Evolutionary conservation across 2,888 invertebrate genomes (phyloP), one percentile per base, ranked within the genome.

Genomic region (Sphaerophoria taeniata): DNA sequence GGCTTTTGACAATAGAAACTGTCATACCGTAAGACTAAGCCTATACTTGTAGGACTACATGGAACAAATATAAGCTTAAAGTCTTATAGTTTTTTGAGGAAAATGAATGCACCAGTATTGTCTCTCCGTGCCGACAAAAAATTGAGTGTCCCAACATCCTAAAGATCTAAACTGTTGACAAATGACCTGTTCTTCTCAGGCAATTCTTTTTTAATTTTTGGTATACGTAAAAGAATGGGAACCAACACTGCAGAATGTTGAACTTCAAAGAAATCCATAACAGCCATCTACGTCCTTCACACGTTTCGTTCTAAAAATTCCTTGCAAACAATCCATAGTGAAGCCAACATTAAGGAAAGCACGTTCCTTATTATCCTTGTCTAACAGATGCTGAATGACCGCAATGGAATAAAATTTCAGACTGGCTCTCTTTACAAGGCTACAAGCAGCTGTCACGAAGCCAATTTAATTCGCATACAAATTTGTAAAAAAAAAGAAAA

Each of bases 321-420:
- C 53, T 73, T 33, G 12, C 60, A 55, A 14, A 60, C 36, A 67
- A 73, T 73, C 60, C 73, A 67, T 72, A 53, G 34, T 11, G 36
- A 47, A 34, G 34, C n/a, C 3, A 65, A 47, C 14, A 31, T 47
- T 33, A n/a, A 33, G 12, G 6, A 39, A 43, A 63, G 63, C 63
- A 63, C 63, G 65, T 65, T 49, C 34, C 16, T 65, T 65, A 34
- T 65, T 65, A 65, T 34, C 49, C 65, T 65, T 65, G 65, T 65
- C 45, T 34, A 45, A 65, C 33, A 49, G 65, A 34, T 49, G 34
- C 47, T 49, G 34, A 49, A 65, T 65, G 65, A 65, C 65, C 65
- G 34, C 49, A 65, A 49, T 65, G 11, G 47, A 49, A 49, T 65
- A 45, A 36, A 49, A 34, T 65, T 16, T 16, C 39, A 39, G 34